phyloP scores from a whole-genome alignment of 2,888 invertebrate species.

The Eudasyphora cyanicolor region DNA sequence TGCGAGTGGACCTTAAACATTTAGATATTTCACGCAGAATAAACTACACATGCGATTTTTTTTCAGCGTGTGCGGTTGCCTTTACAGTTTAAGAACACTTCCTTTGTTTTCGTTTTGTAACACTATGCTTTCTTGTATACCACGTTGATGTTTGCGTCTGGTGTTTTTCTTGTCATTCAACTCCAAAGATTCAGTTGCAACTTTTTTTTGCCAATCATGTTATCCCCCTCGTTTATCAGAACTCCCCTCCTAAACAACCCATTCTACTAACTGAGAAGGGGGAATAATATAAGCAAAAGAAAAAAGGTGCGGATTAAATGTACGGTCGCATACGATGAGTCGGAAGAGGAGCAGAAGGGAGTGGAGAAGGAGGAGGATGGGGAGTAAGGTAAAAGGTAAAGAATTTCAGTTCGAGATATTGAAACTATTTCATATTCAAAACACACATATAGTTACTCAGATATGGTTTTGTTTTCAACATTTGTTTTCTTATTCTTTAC shows the following conservation, averaged over 20 bases:
- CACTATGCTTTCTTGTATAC: not conserved
- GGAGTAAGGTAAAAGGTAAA: not conserved
- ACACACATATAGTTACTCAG: constrained; percentile 24
- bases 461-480: constrained; percentile 1
- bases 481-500: constrained; percentile 38
- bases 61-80: too few relatives aligned
- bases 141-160: not conserved
- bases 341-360: not conserved
- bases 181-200: constrained; percentile 32
- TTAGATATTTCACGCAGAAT: too few relatives aligned
- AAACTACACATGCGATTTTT: too few relatives aligned
- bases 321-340: too few relatives aligned
- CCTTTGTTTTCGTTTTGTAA: constrained; percentile 20
- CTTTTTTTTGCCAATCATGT: constrained; percentile 48
- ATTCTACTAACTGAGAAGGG: not conserved
- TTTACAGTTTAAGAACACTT: too few relatives aligned
- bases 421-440: constrained; percentile 52
- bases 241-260: not conserved
- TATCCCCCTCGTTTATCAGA: not conserved
- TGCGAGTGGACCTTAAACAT: too few relatives aligned
- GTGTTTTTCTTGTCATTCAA: constrained; percentile 42
- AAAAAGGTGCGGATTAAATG: constrained; percentile 44
- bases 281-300: not conserved
- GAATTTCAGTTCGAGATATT: constrained; percentile 28
- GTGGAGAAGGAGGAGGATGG: constrained; percentile 5